These are phyloP conservation scores for Parotocinclus haroldoi DNA, from an alignment of 2,797 vertebrate genomes.

Conservation along the genomic window DNA sequence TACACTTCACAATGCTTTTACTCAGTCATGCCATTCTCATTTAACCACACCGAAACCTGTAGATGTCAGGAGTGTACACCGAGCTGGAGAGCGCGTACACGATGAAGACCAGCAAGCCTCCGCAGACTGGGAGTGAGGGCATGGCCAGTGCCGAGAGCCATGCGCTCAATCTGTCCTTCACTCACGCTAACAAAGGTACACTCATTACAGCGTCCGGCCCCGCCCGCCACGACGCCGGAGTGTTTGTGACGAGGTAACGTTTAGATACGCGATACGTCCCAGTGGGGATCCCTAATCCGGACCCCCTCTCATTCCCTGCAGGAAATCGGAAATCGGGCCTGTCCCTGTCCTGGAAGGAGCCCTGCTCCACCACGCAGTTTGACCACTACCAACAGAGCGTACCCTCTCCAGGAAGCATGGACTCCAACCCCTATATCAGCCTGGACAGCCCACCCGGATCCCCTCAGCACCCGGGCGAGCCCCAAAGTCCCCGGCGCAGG, in stretches of 20 bases:
- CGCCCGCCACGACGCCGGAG: background rate
- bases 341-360: constrained; percentile 83
- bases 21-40: constrained; percentile 58
- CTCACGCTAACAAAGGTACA: constrained; percentile 73
- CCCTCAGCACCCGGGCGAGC: constrained; percentile 64
- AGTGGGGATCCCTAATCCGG: background rate
- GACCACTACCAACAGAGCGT: constrained; percentile 73
- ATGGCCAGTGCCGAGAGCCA: constrained; percentile 71
- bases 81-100: constrained; percentile 86
- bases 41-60: constrained; percentile 63
- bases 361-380: constrained; percentile 75
- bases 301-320: constrained; percentile 35
- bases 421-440: constrained; percentile 95
- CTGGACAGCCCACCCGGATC: constrained; percentile 87
- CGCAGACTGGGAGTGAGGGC: constrained; percentile 68
- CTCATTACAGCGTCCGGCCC: constrained; percentile 15
- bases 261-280: background rate
- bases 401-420: constrained; percentile 83
- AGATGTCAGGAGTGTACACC: constrained; percentile 96
- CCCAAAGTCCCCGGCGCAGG: constrained; percentile 76
- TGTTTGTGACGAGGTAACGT: constrained; percentile 8
- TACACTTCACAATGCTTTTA: constrained; percentile 40
- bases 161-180: constrained; percentile 70
- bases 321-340: constrained; percentile 75
- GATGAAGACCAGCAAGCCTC: constrained; percentile 71